Evolutionary conservation across 2,113 vertebrate species (phyloP).

Genomic region (Anarrhichthys ocellatus): DNA sequence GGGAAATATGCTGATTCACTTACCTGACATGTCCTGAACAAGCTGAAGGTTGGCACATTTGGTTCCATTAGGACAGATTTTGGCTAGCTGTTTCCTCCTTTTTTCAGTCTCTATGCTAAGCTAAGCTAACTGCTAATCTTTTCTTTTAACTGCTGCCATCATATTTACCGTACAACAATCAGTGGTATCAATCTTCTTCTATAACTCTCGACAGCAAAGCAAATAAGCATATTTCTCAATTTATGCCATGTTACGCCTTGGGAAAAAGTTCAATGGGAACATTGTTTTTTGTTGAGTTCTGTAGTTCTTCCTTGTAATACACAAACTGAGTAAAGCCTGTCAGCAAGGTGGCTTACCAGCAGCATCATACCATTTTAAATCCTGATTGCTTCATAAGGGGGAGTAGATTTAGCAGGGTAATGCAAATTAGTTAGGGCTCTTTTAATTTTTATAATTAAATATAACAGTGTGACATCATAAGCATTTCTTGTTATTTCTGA

Average conservation of each 20-base stretch:
- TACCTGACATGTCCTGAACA: neutral
- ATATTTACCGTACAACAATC: neutral
- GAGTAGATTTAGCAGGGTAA: slow-evolving; percentile 12
- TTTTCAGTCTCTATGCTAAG: neutral
- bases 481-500: slow-evolving; percentile 48
- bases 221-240: neutral
- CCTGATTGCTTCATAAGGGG: slow-evolving; percentile 51
- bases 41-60: neutral
- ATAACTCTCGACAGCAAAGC: neutral
- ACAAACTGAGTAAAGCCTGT: neutral
- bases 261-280: neutral
- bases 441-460: slow-evolving; percentile 53
- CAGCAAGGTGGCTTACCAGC: slow-evolving; percentile 33
- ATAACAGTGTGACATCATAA: slow-evolving; percentile 39
- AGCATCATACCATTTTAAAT: slow-evolving; percentile 12
- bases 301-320: slow-evolving; percentile 1
- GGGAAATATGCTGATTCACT: neutral
- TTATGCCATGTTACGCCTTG: neutral
- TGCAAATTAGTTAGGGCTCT: slow-evolving; percentile 48
- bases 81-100: neutral
- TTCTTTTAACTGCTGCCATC: neutral
- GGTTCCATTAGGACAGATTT: neutral
- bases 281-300: neutral
- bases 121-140: neutral
- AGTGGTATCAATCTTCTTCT: neutral